Evolutionary conservation across 2,888 invertebrate genomes (phyloP).

Genomic region (Leptinotarsa tumamoca): DNA sequence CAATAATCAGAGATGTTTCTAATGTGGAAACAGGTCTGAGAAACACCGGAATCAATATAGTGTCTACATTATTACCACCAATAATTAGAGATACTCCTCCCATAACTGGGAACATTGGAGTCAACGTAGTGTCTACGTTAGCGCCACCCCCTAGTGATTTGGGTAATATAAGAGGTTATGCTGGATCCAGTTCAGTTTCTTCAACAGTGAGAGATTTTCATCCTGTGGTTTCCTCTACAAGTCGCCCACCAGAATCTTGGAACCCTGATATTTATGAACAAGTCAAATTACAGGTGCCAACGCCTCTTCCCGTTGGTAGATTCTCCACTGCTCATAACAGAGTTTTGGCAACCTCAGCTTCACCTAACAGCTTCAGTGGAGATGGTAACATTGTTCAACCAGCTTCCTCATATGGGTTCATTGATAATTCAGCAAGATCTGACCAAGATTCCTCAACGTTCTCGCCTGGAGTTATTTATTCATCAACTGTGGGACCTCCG

Average conservation of each 20-base stretch:
- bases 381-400: constrained; percentile 36
- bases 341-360: neutral
- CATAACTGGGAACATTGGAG: neutral
- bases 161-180: constrained; percentile 11
- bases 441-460: constrained; percentile 24
- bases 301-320: neutral
- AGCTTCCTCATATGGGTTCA: constrained; percentile 32
- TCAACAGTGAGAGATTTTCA: neutral
- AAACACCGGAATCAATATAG: constrained; percentile 1
- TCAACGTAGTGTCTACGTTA: constrained; percentile 14
- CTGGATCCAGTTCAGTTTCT: neutral
- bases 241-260: neutral
- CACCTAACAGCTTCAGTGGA: neutral
- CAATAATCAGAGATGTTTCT: neutral
- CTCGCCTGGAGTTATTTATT: constrained; percentile 5
- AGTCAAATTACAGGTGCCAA: neutral
- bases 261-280: neutral
- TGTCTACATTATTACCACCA: constrained; percentile 17
- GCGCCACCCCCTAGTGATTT: constrained; percentile 2
- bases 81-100: constrained; percentile 1
- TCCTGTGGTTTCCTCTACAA: constrained; percentile 1
- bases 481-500: neutral
- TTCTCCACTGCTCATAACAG: neutral
- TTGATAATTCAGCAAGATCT: constrained; percentile 5
- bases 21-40: neutral